phyloP scores from a whole-genome alignment of 2,797 vertebrate genomes.

The Hydrolagus colliei region DNA sequence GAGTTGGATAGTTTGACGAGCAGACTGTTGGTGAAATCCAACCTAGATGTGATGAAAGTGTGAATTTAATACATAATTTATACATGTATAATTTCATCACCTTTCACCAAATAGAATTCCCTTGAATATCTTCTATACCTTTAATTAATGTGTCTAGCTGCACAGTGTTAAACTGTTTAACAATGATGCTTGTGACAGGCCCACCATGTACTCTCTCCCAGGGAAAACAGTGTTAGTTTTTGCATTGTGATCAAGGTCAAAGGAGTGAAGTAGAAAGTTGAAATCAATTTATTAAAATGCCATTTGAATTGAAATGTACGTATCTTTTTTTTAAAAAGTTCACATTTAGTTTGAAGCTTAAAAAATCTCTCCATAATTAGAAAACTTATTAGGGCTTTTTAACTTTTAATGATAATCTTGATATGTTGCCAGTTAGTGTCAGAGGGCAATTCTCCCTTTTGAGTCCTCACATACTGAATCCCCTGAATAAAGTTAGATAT shows the following conservation, averaged over 20 bases:
- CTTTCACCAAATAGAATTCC: conserved; percentile 18
- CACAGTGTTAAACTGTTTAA: background rate
- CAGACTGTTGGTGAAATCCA: no score
- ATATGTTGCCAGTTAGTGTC: background rate
- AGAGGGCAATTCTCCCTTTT: background rate
- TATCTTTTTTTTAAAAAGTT: background rate
- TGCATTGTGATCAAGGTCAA: background rate
- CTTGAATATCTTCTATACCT: conserved; percentile 1
- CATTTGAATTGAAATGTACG: background rate
- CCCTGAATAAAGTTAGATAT: background rate
- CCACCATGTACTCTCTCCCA: background rate
- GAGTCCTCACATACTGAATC: background rate
- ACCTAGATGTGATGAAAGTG: no score
- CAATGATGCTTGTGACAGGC: background rate
- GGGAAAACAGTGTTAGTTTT: background rate
- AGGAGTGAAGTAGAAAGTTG: background rate
- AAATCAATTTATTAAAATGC: background rate
- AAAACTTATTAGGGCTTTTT: background rate
- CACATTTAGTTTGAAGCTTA: background rate
- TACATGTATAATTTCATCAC: background rate
- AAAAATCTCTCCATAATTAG: background rate
- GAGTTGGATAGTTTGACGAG: no score
- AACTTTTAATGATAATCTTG: background rate
- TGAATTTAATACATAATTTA: conserved; percentile 7
- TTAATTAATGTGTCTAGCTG: background rate